These are phyloP conservation scores for Ommatoiulus sabulosus DNA, from an alignment of 2,888 invertebrate species.

Conservation along the genomic window DNA sequence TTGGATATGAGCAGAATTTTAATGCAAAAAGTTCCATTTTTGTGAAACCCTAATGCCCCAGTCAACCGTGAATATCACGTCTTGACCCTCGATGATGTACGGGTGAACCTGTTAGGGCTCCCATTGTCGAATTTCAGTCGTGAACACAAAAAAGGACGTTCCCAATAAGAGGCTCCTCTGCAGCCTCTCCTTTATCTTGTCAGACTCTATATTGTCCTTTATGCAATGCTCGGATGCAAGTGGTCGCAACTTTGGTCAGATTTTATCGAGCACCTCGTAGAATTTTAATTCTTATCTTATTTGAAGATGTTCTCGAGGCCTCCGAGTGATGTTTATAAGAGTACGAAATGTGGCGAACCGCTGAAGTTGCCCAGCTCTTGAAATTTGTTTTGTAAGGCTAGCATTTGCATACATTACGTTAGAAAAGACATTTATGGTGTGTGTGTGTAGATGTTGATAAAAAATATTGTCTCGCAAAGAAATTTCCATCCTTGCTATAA, in stretches of 20 bases:
- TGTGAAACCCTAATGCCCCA: slow-evolving; percentile 34
- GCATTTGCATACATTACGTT: neutral
- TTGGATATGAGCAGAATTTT: slow-evolving; percentile 21
- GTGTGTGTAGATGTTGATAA: neutral
- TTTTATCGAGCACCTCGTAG: neutral
- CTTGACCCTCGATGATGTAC: slow-evolving; percentile 34
- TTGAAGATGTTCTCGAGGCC: neutral
- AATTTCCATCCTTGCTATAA: neutral
- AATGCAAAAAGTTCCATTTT: slow-evolving; percentile 34
- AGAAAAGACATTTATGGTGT: neutral
- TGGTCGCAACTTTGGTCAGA: slow-evolving; percentile 5
- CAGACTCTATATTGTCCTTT: neutral
- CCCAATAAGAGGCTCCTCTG: slow-evolving; percentile 26
- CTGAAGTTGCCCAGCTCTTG: neutral
- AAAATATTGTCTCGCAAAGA: neutral
- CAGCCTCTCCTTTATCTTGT: slow-evolving; percentile 27
- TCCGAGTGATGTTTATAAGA: neutral
- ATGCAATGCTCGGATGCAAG: neutral
- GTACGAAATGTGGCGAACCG: slow-evolving; percentile 8
- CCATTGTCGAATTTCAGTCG: neutral
- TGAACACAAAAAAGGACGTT: slow-evolving; percentile 31
- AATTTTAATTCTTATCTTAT: slow-evolving; percentile 34
- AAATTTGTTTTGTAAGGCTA: neutral
- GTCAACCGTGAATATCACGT: slow-evolving; percentile 34
- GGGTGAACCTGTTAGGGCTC: slow-evolving; percentile 34